These are phyloP conservation scores for Drosophila austrosaltans DNA, from an alignment of 2,888 invertebrate genomes.

Conservation along the genomic window DNA sequence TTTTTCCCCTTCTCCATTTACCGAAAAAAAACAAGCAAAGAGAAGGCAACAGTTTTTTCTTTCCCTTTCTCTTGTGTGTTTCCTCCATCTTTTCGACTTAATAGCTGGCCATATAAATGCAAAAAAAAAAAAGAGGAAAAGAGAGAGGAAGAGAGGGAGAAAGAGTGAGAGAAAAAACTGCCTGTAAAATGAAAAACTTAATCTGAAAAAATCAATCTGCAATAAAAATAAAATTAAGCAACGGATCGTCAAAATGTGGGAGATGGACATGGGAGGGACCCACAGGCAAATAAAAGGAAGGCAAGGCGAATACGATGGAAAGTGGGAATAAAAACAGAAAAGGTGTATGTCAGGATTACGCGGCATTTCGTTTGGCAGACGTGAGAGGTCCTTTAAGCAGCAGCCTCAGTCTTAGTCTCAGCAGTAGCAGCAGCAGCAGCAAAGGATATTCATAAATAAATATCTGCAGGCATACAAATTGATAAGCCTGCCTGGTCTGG, in stretches of 20 bases:
- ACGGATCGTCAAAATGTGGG: constrained; percentile 51
- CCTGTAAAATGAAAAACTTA: constrained; percentile 56
- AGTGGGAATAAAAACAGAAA: constrained; percentile 20
- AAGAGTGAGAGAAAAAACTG: constrained; percentile 19
- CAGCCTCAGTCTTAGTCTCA: background rate
- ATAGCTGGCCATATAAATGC: constrained; percentile 22
- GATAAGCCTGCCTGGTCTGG: constrained; percentile 61
- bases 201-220: constrained; percentile 76
- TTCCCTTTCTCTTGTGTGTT: background rate
- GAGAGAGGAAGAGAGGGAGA: background rate
- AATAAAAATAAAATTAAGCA: constrained; percentile 77
- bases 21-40: background rate
- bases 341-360: constrained; percentile 75
- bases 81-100: constrained; percentile 14
- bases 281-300: constrained; percentile 16
- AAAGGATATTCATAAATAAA: constrained; percentile 77
- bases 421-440: constrained; percentile 47
- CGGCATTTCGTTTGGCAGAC: constrained; percentile 59
- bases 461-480: constrained; percentile 77
- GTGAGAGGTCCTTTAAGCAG: constrained; percentile 38
- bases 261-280: constrained; percentile 27
- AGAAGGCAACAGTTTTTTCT: constrained; percentile 4
- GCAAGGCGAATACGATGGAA: background rate
- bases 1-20: constrained; percentile 22
- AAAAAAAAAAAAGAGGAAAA: constrained; percentile 14